These are phyloP conservation scores for Stylophora pistillata DNA, from an alignment of 64 coral and sea anemone species.

Conservation along the genomic window DNA sequence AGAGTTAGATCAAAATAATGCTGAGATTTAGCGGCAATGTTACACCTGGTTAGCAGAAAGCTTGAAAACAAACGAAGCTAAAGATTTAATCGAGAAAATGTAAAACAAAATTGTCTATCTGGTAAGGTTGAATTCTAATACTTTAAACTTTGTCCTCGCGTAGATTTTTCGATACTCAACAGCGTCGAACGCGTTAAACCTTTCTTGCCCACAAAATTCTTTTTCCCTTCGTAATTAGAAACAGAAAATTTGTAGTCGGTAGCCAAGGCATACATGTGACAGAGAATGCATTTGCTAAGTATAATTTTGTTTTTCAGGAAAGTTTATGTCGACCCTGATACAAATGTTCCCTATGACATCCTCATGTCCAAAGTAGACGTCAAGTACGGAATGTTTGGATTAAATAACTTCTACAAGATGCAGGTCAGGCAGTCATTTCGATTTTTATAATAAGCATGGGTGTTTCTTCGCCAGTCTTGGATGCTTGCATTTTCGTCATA, in stretches of 20 bases:
- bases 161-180: no score
- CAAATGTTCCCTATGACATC: conserved; percentile 75
- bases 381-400: conserved; percentile 84
- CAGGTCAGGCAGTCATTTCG: conserved; percentile 36
- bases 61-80: no score
- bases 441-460: no score
- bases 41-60: no score
- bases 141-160: no score
- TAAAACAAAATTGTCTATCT: no score
- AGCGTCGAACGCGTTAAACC: background rate
- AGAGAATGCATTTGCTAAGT: background rate
- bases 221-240: background rate
- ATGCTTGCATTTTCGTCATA: no score
- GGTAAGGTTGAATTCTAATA: no score
- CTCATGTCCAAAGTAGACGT: conserved; percentile 92
- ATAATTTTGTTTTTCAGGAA: conserved; percentile 34
- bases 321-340: conserved; percentile 77
- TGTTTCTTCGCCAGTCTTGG: no score
- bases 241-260: background rate
- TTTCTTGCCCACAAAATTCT: background rate
- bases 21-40: no score
- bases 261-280: background rate
- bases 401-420: conserved; percentile 97
- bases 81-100: no score
- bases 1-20: no score